phyloP scores from a whole-genome alignment of 37 sponge, comb jelly and placozoan genomes.

The Beroe forskalii region DNA sequence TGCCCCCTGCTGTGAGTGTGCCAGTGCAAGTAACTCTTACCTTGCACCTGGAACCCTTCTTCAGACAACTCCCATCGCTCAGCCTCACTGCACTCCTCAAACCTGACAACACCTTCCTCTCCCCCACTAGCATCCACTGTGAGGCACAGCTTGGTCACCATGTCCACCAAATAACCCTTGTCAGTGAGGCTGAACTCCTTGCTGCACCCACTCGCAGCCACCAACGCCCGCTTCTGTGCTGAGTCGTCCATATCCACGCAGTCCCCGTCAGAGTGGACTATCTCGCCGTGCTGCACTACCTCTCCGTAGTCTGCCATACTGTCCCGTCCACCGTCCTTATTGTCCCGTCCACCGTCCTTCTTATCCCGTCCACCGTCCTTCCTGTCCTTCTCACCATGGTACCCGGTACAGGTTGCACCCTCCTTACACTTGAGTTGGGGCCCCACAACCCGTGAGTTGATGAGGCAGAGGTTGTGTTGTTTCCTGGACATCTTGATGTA shows the following conservation, averaged over 20 bases:
- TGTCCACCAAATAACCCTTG: background rate
- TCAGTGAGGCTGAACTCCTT: background rate
- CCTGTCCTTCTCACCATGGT: background rate
- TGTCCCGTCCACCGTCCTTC: background rate
- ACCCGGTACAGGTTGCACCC: background rate
- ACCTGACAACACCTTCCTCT: background rate
- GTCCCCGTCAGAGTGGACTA: background rate
- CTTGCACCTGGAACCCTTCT: background rate
- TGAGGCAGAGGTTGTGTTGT: background rate
- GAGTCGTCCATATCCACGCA: background rate
- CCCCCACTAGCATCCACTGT: background rate
- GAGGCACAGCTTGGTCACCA: background rate
- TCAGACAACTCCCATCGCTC: background rate
- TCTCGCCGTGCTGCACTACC: background rate
- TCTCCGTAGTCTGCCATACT: too few species aligned
- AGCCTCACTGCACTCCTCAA: background rate
- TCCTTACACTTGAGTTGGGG: background rate
- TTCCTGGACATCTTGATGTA: background rate
- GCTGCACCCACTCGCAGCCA: background rate
- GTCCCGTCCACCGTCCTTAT: background rate
- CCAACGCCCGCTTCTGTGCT: background rate
- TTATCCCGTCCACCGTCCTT: background rate
- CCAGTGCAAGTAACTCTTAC: background rate
- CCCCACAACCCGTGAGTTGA: background rate
- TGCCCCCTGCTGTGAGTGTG: background rate